Evolutionary conservation across 2,113 vertebrate species (phyloP), one percentile per base, ranked within the genome.

Genomic region (Syrmaticus mikado): DNA sequence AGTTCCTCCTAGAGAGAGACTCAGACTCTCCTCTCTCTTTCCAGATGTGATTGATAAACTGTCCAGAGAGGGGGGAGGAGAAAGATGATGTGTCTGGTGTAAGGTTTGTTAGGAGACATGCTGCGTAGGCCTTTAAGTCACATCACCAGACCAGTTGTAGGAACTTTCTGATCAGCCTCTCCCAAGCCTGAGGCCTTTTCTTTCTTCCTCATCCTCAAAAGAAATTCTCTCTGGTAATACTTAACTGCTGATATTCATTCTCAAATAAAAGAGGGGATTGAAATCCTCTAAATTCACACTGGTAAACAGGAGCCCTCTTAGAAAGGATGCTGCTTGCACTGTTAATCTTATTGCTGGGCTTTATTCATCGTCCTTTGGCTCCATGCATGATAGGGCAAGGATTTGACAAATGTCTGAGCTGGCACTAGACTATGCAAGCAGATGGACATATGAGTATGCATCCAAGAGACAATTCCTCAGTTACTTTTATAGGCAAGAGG

Each of bases 361-460:
- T 75, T 38, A 25, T 45, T 48, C n/a, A 4, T 28, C 72, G 70
- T 90, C 73, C 90, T 61, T 91, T 92, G 87, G 76, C 85, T 94
- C 48, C 20, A 1, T 25, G 52, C 68, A 65, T 86, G 85, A 28
- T 66, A 50, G 11, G 79, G 85, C 32, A 58, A 85, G 66, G 72
- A 72, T 85, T 5, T 87, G 85, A 92, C 87, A 84, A 94, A 84
- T 78, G 73, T 75, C 77, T 60, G 62, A 75, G 82, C 88, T 95
- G 93, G 95, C 90, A 84, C 62, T 71, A 15, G 48, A 14, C 66
- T 17, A 0, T 48, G 65, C 48, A 82, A 48, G 73, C 94, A 97
- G 94, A 94, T 94, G 95, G 93, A 79, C 53, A 0, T 24, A 48
- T 84, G 62, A 6, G 15, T 14, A 18, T 68, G 12, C 62, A 70